phyloP scores from a whole-genome alignment of 2,888 invertebrate species.

The Eupithecia subumbrata region DNA sequence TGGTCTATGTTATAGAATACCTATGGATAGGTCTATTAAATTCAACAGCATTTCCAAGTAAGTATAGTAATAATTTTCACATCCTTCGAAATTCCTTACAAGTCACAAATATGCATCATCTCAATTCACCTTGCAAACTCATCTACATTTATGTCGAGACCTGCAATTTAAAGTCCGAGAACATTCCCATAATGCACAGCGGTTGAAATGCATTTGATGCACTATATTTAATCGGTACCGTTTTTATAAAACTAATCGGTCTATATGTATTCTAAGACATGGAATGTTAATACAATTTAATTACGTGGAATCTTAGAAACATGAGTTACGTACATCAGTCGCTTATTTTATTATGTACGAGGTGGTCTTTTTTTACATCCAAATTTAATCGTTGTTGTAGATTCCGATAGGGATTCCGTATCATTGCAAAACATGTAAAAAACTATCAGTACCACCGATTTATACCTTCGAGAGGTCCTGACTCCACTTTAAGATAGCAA shows the following conservation, averaged over 20 bases:
- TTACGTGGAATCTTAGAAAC: neutral
- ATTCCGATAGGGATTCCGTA: neutral
- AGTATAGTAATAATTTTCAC: neutral
- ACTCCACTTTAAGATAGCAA: neutral
- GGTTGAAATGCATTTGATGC: neutral
- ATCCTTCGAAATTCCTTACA: neutral
- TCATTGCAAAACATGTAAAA: neutral
- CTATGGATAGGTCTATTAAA: neutral
- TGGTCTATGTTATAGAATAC: neutral
- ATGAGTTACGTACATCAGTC: neutral
- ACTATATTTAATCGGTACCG: neutral
- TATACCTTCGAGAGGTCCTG: neutral
- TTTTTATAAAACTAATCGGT: neutral
- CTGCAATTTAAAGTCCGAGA: neutral
- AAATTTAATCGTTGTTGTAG: neutral
- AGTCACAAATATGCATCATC: neutral
- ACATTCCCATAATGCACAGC: neutral
- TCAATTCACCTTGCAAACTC: neutral
- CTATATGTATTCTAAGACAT: neutral
- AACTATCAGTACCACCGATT: neutral
- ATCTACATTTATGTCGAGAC: neutral
- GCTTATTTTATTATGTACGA: neutral
- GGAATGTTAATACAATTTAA: neutral
- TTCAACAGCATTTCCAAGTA: neutral
- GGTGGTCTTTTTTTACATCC: neutral